Conservation (phyloP, 1,140 invertebrate genomes). For the Centruroides sculpturatus region DNA sequence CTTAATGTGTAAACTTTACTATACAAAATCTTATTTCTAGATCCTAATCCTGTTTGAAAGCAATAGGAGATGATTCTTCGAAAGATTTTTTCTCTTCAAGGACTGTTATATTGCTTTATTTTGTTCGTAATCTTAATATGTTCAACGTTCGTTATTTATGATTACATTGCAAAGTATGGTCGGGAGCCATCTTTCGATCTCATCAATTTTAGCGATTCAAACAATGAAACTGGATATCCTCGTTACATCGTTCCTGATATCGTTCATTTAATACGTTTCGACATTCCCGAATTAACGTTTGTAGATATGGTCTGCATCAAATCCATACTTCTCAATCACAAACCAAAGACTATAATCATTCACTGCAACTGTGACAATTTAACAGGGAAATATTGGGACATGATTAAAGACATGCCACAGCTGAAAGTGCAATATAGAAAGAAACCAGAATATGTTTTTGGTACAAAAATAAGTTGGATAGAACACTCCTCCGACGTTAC, state of each 20-base stretch:
- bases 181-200: neutral
- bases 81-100: too few species aligned
- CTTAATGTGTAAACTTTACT: too few species aligned
- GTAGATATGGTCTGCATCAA: constrained; percentile 23
- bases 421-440: constrained; percentile 10
- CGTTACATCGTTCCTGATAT: constrained; percentile 21
- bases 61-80: too few species aligned
- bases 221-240: constrained; percentile 19
- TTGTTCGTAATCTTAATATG: too few species aligned
- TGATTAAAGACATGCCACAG: constrained; percentile 7
- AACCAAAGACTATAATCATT: constrained; percentile 21
- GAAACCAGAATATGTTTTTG: constrained; percentile 21
- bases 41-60: too few species aligned
- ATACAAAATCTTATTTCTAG: too few species aligned
- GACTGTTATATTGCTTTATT: too few species aligned
- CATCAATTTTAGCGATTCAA: constrained; percentile 7
- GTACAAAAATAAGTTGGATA: constrained; percentile 20
- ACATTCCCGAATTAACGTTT: constrained; percentile 17
- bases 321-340: constrained; percentile 20
- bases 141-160: too few species aligned
- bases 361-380: constrained; percentile 22
- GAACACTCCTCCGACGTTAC: constrained; percentile 29
- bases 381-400: constrained; percentile 19
- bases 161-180: too few species aligned
- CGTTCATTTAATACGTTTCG: constrained; percentile 21